Conservation (phyloP, 2,113 vertebrate species). For the Oplegnathus fasciatus region DNA sequence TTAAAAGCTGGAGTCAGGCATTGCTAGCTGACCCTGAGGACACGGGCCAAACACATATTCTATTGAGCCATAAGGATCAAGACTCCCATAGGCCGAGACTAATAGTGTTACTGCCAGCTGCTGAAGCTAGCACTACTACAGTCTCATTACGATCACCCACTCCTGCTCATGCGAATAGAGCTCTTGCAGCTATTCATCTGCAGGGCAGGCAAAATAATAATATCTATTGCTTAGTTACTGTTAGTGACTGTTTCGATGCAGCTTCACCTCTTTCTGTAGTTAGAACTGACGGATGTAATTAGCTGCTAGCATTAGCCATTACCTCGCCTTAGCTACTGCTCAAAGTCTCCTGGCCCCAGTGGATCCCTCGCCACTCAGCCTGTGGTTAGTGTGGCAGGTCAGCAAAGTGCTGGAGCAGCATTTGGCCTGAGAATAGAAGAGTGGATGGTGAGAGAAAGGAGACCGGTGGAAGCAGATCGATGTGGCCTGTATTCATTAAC, state of each 20-base stretch:
- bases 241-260: slow-evolving; percentile 28
- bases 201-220: slow-evolving; percentile 33
- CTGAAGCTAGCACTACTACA: slow-evolving; percentile 37
- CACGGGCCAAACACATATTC: slow-evolving; percentile 52
- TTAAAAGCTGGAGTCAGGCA: slow-evolving; percentile 43
- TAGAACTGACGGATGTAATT: slow-evolving; percentile 65
- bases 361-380: slow-evolving; percentile 64
- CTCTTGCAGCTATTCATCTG: slow-evolving; percentile 5
- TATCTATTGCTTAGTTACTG: slow-evolving; percentile 52
- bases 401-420: slow-evolving; percentile 83
- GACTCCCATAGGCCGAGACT: slow-evolving; percentile 24
- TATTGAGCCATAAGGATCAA: slow-evolving; percentile 47
- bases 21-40: slow-evolving; percentile 39
- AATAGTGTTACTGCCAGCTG: slow-evolving; percentile 8
- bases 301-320: slow-evolving; percentile 65
- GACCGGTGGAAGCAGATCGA: slow-evolving; percentile 79
- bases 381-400: slow-evolving; percentile 80
- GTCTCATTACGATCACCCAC: slow-evolving; percentile 10
- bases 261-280: slow-evolving; percentile 42
- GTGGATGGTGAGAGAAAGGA: slow-evolving; percentile 60
- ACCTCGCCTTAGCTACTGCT: slow-evolving; percentile 54
- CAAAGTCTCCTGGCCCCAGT: slow-evolving; percentile 41
- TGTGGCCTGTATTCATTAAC: slow-evolving; percentile 85
- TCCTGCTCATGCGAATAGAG: background rate
- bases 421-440: slow-evolving; percentile 76